Conservation (phyloP, 2,888 invertebrate genomes). For the Chorisops tibialis region DNA sequence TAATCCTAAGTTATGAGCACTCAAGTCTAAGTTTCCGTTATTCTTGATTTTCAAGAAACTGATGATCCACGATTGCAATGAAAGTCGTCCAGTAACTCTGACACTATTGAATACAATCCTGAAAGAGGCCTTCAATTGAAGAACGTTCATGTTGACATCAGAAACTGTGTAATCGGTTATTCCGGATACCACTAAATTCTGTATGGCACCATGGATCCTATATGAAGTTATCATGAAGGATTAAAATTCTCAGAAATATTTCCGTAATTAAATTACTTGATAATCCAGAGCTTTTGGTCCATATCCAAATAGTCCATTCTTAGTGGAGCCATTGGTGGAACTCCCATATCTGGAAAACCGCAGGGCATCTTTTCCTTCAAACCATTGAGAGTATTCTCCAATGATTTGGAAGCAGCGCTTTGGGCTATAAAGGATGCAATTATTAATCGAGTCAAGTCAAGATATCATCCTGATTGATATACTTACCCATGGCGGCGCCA, state of each 20-base stretch:
- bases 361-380: slow-evolving; percentile 43
- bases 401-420: slow-evolving; percentile 7
- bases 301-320: slow-evolving; percentile 42
- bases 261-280: slow-evolving; percentile 6
- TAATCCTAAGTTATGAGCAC: slow-evolving; percentile 2
- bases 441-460: neutral
- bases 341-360: slow-evolving; percentile 43
- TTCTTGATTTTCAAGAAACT: slow-evolving; percentile 15
- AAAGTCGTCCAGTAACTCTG: neutral
- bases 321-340: slow-evolving; percentile 47
- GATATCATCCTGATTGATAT: neutral
- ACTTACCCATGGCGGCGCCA: slow-evolving; percentile 6
- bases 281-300: slow-evolving; percentile 14
- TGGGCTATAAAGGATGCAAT: neutral
- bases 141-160: slow-evolving; percentile 11
- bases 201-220: slow-evolving; percentile 12
- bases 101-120: neutral
- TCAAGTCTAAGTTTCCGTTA: slow-evolving; percentile 12
- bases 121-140: slow-evolving; percentile 13
- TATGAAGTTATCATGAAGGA: neutral
- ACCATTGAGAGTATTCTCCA: slow-evolving; percentile 40
- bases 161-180: slow-evolving; percentile 1
- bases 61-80: slow-evolving; percentile 8
- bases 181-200: neutral
- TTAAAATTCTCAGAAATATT: neutral